These are phyloP conservation scores for Orussus abietinus DNA, from an alignment of 1,140 invertebrate genomes.

Conservation along the genomic window DNA sequence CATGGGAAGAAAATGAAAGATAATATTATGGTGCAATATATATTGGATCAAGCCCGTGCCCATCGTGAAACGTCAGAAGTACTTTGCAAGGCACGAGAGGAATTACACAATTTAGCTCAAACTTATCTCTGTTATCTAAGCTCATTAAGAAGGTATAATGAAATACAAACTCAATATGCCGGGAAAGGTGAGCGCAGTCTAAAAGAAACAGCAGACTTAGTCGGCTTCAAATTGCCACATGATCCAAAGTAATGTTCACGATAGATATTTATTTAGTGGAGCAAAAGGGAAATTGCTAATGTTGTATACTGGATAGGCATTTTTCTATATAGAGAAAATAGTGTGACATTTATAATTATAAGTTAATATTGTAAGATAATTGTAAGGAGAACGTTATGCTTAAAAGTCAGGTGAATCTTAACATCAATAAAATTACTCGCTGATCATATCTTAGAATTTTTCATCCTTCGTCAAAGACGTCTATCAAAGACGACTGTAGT, in stretches of 20 bases:
- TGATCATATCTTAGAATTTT: too few relatives aligned
- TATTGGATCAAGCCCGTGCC: constrained; percentile 67
- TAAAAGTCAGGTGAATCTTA: too few relatives aligned
- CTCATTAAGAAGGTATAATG: constrained; percentile 62
- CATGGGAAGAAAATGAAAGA: constrained; percentile 54
- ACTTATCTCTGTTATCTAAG: constrained; percentile 73
- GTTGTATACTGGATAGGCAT: too few relatives aligned
- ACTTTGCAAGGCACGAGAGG: constrained; percentile 74
- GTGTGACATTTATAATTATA: too few relatives aligned
- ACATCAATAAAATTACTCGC: too few relatives aligned
- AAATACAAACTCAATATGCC: constrained; percentile 68
- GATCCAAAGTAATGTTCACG: constrained; percentile 73
- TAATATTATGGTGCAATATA: constrained; percentile 60
- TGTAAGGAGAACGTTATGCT: too few relatives aligned
- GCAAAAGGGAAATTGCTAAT: too few relatives aligned
- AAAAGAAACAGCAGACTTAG: constrained; percentile 73
- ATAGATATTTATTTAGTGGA: too few relatives aligned
- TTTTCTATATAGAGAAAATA: too few relatives aligned
- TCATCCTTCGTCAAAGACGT: too few relatives aligned
- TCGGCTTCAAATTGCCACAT: constrained; percentile 81
- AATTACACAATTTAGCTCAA: constrained; percentile 66
- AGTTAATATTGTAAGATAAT: too few relatives aligned
- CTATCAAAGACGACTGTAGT: too few relatives aligned
- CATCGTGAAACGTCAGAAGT: constrained; percentile 75
- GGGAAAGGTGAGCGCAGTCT: constrained; percentile 73